Conservation (phyloP, 2,797 vertebrate genomes). For the Aldrovandia affinis region DNA sequence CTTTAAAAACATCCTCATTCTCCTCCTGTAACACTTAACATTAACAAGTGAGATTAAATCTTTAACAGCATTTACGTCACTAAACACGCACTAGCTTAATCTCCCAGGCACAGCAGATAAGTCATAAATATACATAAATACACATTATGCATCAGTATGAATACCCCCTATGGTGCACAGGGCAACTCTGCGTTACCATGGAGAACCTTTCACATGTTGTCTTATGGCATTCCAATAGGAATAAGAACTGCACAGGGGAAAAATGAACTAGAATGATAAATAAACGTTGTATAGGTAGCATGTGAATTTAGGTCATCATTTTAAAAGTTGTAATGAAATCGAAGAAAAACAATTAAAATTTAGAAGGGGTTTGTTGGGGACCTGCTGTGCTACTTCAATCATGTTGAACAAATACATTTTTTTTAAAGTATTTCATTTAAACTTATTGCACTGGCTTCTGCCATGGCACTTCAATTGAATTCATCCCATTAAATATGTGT, state of each 20-base stretch:
- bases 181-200: neutral
- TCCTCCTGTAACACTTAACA: constrained; percentile 8
- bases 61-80: constrained; percentile 11
- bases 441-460: constrained; percentile 9
- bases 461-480: constrained; percentile 9
- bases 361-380: neutral
- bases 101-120: constrained; percentile 18
- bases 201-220: neutral
- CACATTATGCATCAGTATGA: constrained; percentile 26
- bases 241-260: neutral
- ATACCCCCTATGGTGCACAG: constrained; percentile 17
- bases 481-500: neutral
- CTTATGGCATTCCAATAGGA: neutral
- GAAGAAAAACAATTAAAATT: neutral
- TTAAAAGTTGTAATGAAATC: neutral
- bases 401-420: neutral
- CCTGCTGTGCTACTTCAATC: neutral
- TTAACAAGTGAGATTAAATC: constrained; percentile 4
- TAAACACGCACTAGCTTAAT: constrained; percentile 6
- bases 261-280: neutral
- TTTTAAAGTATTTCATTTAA: neutral
- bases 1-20: neutral
- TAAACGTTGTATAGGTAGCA: neutral
- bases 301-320: neutral
- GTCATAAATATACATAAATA: constrained; percentile 32